Base-by-base conservation (phyloP, 2,888 invertebrate genomes). In the Epinotia bilunana region DNA sequence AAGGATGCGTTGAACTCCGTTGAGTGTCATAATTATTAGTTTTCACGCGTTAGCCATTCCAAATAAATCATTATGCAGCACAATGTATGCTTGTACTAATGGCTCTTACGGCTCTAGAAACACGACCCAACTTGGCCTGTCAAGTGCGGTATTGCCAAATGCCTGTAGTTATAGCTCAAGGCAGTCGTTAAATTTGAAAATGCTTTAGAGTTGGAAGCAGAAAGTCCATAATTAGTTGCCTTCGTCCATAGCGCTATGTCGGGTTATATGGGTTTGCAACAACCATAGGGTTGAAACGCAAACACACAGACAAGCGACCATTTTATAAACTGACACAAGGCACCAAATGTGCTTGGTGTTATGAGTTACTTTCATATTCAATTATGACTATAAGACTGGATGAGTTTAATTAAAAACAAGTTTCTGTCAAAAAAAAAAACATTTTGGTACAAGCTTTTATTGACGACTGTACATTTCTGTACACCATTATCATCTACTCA, bases 101-200 rank as follows among this genome's bases (percentile, higher is more conserved):
- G 9, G n/a, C 16, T 67, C 67, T 39, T 69, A 23, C 9, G n/a
- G 2, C 46, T 1, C 39, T 58, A 20, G 58, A 23, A 69, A 69
- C 23, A 58, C 39, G 46, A 58, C 16, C 58, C 46, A 69, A 69
- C 46, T 69, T 69, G 16, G 49, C 65, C 11, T 65, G 58, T 33
- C 28, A 49, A 3, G 13, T 20, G 5, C 16, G n/a, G 53, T 73
- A 65, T 49, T 63, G 57, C 72, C 57, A 46, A 58, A 46, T 60
- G 16, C 9, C 18, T 49, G 16, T 23, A 63, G 46, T 23, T 61
- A 61, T 61, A 69, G 62, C 18, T 57, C 63, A 74, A 20, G 49
- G 69, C 33, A 65, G 67, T 58, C 58, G 69, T 69, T 69, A 73
- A 68, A 57, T 46, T 74, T 63, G 49, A 69, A 69, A 69, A 74